A percentile compares a stretch with the other conserved stretches of the same genome.
Evolutionary conservation across 2,113 vertebrate species (phyloP).

Genomic region (Pyrgilauda ruficollis): DNA sequence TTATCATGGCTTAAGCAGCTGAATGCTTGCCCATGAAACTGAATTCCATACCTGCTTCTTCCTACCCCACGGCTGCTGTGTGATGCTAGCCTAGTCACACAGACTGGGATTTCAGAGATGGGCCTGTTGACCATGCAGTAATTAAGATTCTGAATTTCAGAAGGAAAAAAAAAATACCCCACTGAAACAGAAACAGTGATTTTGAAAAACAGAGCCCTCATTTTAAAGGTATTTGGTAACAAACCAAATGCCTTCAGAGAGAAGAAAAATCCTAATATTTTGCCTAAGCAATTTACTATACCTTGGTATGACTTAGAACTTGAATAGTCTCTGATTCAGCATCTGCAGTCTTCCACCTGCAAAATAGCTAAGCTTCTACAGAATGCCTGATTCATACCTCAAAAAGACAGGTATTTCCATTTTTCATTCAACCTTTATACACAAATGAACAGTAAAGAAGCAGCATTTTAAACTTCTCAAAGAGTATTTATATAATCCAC

Average conservation of each 20-base stretch:
- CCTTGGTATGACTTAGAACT: not conserved
- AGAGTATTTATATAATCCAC: not conserved
- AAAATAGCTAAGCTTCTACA: not conserved
- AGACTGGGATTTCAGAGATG: not conserved
- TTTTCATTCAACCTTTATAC: not conserved
- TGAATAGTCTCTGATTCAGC: not conserved
- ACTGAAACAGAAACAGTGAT: not conserved
- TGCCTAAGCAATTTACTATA: not conserved
- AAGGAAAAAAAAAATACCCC: not conserved
- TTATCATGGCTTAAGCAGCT: not conserved
- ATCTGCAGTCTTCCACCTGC: not conserved
- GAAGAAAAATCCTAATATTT: not conserved
- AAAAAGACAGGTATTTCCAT: not conserved
- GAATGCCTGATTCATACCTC: not conserved
- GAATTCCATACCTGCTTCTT: not conserved
- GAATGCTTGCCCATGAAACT: not conserved
- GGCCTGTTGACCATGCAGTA: not conserved
- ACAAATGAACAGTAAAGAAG: not conserved
- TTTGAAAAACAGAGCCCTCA: not conserved
- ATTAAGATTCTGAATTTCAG: not conserved
- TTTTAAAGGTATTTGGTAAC: not conserved
- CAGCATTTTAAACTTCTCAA: not conserved
- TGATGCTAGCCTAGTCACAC: not conserved
- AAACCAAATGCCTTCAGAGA: not conserved
- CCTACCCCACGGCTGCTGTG: not conserved